Evolutionary conservation across 2,888 invertebrate species (phyloP).

Genomic region (Drosophila longiperda): DNA sequence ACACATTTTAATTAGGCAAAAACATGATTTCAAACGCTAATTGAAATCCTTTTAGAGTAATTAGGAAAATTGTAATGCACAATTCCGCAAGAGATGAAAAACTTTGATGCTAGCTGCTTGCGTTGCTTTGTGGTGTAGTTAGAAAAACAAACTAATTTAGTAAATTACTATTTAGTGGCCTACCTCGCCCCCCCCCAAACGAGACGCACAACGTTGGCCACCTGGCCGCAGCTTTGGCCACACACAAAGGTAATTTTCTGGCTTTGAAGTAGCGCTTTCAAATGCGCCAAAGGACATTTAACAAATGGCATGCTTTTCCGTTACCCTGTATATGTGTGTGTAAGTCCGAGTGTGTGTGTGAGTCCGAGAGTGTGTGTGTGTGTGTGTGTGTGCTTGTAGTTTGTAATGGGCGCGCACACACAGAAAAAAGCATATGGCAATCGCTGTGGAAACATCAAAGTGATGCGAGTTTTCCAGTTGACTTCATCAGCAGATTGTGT

Average conservation of each 20-base stretch:
- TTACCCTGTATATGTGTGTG: conserved; percentile 7
- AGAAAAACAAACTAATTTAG: conserved; percentile 77
- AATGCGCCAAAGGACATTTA: conserved; percentile 79
- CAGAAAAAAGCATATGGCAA: conserved; percentile 62
- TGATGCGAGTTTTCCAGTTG: conserved; percentile 78
- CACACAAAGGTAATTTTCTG: conserved; percentile 73
- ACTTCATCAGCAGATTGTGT: conserved; percentile 79
- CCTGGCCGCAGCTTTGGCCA: conserved; percentile 59
- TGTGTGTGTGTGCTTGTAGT: conserved; percentile 17
- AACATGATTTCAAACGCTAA: conserved; percentile 62
- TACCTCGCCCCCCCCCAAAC: neutral
- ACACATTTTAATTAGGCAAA: conserved; percentile 46
- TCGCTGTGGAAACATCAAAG: conserved; percentile 75
- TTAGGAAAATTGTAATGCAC: conserved; percentile 63
- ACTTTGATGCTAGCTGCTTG: conserved; percentile 20
- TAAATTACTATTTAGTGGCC: conserved; percentile 80
- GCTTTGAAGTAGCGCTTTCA: conserved; percentile 77
- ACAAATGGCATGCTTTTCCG: conserved; percentile 68
- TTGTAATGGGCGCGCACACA: conserved; percentile 23
- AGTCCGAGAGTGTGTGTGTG: conserved; percentile 5
- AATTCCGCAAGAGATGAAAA: conserved; percentile 37
- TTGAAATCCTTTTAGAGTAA: conserved; percentile 80
- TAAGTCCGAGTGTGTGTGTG: conserved; percentile 1
- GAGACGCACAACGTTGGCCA: conserved; percentile 27
- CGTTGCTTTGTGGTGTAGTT: conserved; percentile 50